Evolutionary conservation across 2,888 invertebrate species (phyloP).

Genomic region (Lydus trimaculatus): DNA sequence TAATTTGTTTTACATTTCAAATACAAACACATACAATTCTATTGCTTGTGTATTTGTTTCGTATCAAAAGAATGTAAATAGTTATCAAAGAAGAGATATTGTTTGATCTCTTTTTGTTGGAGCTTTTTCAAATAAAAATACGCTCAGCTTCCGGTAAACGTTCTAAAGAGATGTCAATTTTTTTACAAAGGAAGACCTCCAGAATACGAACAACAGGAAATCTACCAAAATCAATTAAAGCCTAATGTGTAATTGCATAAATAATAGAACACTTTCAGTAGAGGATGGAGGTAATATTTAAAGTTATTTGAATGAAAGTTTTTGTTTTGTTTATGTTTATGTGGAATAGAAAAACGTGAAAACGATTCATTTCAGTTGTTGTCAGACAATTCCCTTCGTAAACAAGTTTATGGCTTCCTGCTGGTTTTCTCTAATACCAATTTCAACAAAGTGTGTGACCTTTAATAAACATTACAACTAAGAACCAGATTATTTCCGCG

Average conservation of each 20-base stretch:
- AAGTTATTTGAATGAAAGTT: not conserved
- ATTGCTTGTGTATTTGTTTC: too few relatives aligned
- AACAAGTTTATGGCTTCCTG: slow-evolving; percentile 3
- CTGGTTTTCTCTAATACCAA: not conserved
- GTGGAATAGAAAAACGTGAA: not conserved
- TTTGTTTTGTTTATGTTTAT: not conserved
- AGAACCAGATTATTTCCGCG: not conserved
- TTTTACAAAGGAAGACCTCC: too few relatives aligned
- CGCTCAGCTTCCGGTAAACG: not conserved
- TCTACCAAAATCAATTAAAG: not conserved
- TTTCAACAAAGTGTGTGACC: not conserved
- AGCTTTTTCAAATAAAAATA: not conserved
- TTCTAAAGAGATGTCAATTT: too few relatives aligned
- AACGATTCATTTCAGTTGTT: not conserved
- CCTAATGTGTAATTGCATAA: not conserved
- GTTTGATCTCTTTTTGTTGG: not conserved
- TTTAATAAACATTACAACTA: not conserved
- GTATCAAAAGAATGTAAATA: too few relatives aligned
- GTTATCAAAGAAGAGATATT: too few relatives aligned
- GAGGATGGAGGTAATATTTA: not conserved
- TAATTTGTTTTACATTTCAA: too few relatives aligned
- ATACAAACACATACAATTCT: too few relatives aligned
- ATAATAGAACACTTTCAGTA: not conserved
- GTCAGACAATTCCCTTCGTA: not conserved
- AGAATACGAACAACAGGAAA: not conserved